Conservation (phyloP, 2,797 vertebrate genomes). For the Scolopax rusticola region DNA sequence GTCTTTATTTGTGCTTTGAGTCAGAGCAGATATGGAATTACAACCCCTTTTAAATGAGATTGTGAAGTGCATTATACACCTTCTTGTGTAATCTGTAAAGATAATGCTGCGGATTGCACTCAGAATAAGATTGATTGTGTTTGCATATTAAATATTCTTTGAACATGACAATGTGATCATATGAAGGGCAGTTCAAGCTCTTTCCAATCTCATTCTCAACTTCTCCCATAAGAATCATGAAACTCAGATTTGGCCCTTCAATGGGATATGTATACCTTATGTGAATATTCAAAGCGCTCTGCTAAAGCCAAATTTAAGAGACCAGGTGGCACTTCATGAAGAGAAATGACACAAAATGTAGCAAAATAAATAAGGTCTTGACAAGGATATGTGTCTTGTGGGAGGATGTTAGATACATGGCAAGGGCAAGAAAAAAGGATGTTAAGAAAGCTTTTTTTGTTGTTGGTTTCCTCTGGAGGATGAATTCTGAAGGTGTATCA, state of each 20-base stretch:
- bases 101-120: not conserved
- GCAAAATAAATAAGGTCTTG: slow-evolving; percentile 16
- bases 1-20: slow-evolving; percentile 29
- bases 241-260: slow-evolving; percentile 11
- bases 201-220: not conserved
- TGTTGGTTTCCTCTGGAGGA: not conserved
- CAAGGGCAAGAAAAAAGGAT: not conserved
- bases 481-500: not conserved
- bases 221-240: slow-evolving; percentile 21
- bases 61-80: not conserved
- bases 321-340: not conserved
- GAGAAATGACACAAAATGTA: not conserved
- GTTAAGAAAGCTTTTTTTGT: not conserved
- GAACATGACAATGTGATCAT: not conserved
- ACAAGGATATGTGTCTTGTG: not conserved
- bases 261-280: not conserved
- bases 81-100: not conserved
- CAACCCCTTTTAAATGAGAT: slow-evolving; percentile 16
- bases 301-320: slow-evolving; percentile 28
- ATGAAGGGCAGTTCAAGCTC: not conserved
- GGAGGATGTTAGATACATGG: not conserved
- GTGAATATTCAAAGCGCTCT: slow-evolving; percentile 45
- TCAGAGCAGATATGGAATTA: slow-evolving; percentile 18
- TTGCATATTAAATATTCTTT: slow-evolving; percentile 11
- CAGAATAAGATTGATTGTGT: not conserved